Conservation (phyloP, 2,797 vertebrate species). For the Parotocinclus haroldoi region DNA sequence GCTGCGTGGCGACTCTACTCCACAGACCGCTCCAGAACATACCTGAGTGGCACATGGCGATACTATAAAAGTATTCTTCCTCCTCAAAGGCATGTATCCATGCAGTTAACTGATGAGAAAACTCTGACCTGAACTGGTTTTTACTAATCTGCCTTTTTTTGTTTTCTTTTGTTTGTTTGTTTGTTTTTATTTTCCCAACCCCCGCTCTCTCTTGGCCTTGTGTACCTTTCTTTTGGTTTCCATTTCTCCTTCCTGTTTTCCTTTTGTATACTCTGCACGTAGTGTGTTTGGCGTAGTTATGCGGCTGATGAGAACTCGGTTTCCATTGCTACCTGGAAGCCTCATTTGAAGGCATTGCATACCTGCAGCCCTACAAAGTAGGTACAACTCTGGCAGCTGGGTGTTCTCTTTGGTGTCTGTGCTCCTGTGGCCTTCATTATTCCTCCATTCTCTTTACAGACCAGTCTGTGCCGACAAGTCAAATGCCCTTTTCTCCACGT, state of each 20-base stretch:
- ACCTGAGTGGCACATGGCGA: conserved; percentile 79
- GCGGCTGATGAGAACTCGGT: conserved; percentile 99
- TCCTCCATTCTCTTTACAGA: conserved; percentile 34
- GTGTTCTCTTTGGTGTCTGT: conserved; percentile 72
- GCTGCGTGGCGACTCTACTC: conserved; percentile 83
- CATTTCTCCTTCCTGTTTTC: conserved; percentile 49
- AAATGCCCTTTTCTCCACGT: conserved; percentile 31
- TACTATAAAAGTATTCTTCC: conserved; percentile 82
- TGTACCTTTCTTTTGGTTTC: conserved; percentile 54
- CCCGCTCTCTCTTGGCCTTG: conserved; percentile 65
- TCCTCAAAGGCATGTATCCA: conserved; percentile 81
- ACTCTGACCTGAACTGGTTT: conserved; percentile 68
- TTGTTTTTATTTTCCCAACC: conserved; percentile 33
- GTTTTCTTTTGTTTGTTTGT: conserved; percentile 52
- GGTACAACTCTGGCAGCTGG: conserved; percentile 83
- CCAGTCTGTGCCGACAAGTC: conserved; percentile 26
- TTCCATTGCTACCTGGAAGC: conserved; percentile 99
- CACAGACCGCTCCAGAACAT: conserved; percentile 73
- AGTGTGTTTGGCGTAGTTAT: conserved; percentile 99
- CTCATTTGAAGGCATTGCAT: conserved; percentile 98
- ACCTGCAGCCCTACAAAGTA: conserved; percentile 99
- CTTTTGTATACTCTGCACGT: conserved; percentile 71
- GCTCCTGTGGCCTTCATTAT: conserved; percentile 52
- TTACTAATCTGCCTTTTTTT: conserved; percentile 81
- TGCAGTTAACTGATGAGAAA: conserved; percentile 66